Base-by-base conservation (phyloP, 2,797 vertebrate genomes). In the Bovichtus variegatus region DNA sequence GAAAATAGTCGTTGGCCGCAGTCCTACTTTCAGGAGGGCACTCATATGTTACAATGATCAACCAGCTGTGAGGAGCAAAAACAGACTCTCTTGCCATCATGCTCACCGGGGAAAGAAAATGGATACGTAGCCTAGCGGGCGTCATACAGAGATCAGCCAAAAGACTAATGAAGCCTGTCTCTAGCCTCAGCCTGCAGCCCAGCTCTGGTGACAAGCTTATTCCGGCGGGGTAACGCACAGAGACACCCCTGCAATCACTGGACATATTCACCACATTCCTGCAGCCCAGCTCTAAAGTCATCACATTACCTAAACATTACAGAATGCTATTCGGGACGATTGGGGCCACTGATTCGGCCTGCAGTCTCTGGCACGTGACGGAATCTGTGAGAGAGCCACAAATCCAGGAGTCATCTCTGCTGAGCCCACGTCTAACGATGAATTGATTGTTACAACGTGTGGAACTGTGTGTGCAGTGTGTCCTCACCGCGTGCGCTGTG, bases 181-280 rank as follows among this genome's bases (percentile, higher is more conserved):
- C 80, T 79, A 62, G 84, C 73, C 62, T 64, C 59, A 49, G 78
- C 78, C 85, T 83, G 75, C 57, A 76, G 78, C 77, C 87, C 81
- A 64, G 85, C 89, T 92, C 86, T 87, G 81, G 87, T 87, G 90
- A 92, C 89, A 80, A 59, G 38, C 75, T 73, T 80, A 82, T 86
- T 90, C 87, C 77, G 10, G 61, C 40, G 38, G 74, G 80, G 82
- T 65, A 84, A 80, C 79, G 74, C 77, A 75, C 80, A 74, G 34
- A 80, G 85, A 88, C 85, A 88, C 90, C 83, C 87, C 76, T 71
- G 86, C 89, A 92, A 91, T 92, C 88, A 90, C 87, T 84, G 90
- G 86, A 89, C 87, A 85, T 60, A 69, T 83, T 87, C 87, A 71
- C 84, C 76, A 53, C 82, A 88, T 92, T 93, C 86, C 88, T 88